Base-by-base conservation (phyloP, 1,140 invertebrate species). In the Calliphora vicina region DNA sequence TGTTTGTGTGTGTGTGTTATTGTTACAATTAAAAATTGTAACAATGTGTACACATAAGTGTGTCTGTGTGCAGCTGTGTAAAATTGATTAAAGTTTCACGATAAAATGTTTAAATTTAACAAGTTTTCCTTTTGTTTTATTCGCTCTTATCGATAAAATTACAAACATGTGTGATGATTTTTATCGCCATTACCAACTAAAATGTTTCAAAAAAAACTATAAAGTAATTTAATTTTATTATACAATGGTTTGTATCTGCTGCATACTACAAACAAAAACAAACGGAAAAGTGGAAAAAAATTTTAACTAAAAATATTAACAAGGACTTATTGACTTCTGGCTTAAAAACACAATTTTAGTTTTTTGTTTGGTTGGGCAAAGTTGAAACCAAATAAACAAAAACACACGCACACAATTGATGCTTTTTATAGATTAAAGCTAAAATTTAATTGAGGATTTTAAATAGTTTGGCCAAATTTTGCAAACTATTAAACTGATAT, bases 121-220 rank as follows among this genome's bases (percentile, higher is more conserved):
- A 78, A 78, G 74, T 78, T 42, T 78, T 78, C 23, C 23, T 78
- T 35, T 78, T 43, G 35, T 23, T 27, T 76, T 20, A 43, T 78
- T 25, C n/a, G 23, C 42, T 78, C 73, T 35, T 35, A 78, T 78
- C 74, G 74, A 78, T 78, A 43, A 78, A 43, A 78, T 78, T 78
- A 25, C 35, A 78, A 78, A 78, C 74, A 78, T 78, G 74, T 78
- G 74, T 26, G 74, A 78, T 78, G 74, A 78, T 78, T 78, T 78
- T 45, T 25, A 78, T 78, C 74, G 35, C 20, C 74, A 78, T 43
- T 35, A 17, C 29, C n/a, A n/a, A n/a, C n/a, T n/a, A n/a, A n/a
- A n/a, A 76, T n/a, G 17, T 25, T 35, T 9, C 27, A 15, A 15
- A 43, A 20, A 23, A 78, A 78, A 78, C 12, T 50, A 50, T 50